Conservation (phyloP, 1,140 invertebrate genomes). For the Pseudomyrmex sp. region DNA sequence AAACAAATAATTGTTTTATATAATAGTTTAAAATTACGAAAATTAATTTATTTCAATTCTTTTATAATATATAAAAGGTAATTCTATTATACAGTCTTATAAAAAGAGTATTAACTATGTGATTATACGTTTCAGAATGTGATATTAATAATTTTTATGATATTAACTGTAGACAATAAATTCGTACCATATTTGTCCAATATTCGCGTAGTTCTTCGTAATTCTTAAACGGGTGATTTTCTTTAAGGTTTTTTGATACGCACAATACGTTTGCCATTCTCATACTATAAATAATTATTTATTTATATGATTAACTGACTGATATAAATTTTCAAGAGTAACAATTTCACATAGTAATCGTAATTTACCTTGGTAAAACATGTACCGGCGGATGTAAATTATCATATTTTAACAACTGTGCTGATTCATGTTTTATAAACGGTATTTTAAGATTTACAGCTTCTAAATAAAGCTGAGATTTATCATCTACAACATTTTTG, state of each 20-base stretch:
- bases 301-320: constrained; percentile 3
- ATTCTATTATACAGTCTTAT: too few relatives aligned
- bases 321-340: neutral
- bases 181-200: constrained; percentile 82
- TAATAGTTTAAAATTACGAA: neutral
- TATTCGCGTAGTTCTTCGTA: constrained; percentile 79
- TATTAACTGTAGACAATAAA: constrained; percentile 8
- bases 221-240: constrained; percentile 70
- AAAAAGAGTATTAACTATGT: too few relatives aligned
- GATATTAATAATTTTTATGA: neutral
- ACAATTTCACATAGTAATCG: neutral
- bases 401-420: constrained; percentile 39
- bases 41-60: neutral
- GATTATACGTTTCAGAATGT: neutral
- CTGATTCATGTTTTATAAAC: constrained; percentile 62
- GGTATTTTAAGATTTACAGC: constrained; percentile 68
- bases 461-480: constrained; percentile 50
- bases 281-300: constrained; percentile 70
- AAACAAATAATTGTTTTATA: neutral
- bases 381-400: constrained; percentile 64
- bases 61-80: too few relatives aligned
- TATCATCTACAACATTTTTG: constrained; percentile 51
- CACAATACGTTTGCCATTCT: constrained; percentile 75
- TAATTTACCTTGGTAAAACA: constrained; percentile 78
- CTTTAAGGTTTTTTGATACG: constrained; percentile 73